These are phyloP conservation scores for Scatophagus argus DNA, from an alignment of 2,113 vertebrate species.

Conservation along the genomic window DNA sequence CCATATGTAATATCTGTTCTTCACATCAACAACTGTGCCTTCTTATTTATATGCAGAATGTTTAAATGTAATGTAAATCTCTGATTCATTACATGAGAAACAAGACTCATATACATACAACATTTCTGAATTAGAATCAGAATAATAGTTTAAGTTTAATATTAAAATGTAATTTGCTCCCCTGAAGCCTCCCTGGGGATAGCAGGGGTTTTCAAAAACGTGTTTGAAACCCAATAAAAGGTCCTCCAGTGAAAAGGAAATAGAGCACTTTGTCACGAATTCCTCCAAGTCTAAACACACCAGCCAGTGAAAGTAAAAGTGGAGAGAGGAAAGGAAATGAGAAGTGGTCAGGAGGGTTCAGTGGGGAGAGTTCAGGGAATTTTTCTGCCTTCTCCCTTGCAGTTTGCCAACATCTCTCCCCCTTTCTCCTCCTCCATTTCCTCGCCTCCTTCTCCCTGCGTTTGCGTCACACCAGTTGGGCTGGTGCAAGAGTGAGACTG, in stretches of 20 bases:
- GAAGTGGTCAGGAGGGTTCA: constrained; percentile 41
- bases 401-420: constrained; percentile 4
- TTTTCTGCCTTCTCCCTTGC: constrained; percentile 49
- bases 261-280: constrained; percentile 1
- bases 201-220: constrained; percentile 15
- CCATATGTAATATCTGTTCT: background rate
- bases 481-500: constrained; percentile 33
- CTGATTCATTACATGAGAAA: background rate
- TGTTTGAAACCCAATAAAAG: constrained; percentile 1
- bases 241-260: constrained; percentile 16
- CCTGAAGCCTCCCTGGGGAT: background rate
- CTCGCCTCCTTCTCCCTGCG: constrained; percentile 49
- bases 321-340: constrained; percentile 58
- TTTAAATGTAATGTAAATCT: background rate
- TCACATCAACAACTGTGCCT: background rate
- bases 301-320: constrained; percentile 68
- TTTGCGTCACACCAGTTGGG: constrained; percentile 68
- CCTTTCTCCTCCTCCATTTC: constrained; percentile 8
- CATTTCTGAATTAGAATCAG: background rate
- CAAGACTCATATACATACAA: background rate
- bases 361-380: constrained; percentile 62
- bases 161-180: background rate
- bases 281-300: constrained; percentile 7
- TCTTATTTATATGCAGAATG: too few species aligned
- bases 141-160: background rate